Conservation (phyloP, 1,140 invertebrate species). For the Wiebesia pumilae region DNA sequence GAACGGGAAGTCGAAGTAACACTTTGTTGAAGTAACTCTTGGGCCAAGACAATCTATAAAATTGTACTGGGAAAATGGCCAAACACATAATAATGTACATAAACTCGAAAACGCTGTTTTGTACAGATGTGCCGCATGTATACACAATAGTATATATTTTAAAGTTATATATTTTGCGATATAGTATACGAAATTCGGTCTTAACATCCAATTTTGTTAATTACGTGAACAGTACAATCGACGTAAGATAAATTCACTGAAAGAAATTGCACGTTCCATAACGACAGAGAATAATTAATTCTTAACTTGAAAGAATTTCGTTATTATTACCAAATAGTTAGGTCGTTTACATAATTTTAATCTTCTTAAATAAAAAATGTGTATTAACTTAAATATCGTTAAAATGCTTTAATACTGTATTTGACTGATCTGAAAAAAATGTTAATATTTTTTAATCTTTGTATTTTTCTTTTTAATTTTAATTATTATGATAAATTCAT, state of each 20-base stretch:
- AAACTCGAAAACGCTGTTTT: constrained; percentile 23
- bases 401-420: background rate
- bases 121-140: background rate
- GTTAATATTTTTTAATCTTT: background rate
- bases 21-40: background rate
- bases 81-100: constrained; percentile 32
- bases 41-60: constrained; percentile 11
- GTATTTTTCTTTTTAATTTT: background rate
- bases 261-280: background rate
- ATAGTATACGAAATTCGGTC: constrained; percentile 26
- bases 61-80: constrained; percentile 24
- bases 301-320: background rate
- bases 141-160: background rate
- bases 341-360: background rate
- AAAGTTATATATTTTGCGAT: constrained; percentile 21
- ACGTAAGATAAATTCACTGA: background rate
- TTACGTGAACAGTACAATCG: constrained; percentile 4
- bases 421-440: background rate
- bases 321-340: background rate
- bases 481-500: background rate
- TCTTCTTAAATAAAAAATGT: background rate
- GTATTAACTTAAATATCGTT: background rate
- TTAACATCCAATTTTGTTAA: constrained; percentile 34
- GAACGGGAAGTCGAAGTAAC: background rate
- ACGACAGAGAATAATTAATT: background rate